Conservation (phyloP, 2,888 invertebrate genomes). For the Pristionchus arcanus region DNA sequence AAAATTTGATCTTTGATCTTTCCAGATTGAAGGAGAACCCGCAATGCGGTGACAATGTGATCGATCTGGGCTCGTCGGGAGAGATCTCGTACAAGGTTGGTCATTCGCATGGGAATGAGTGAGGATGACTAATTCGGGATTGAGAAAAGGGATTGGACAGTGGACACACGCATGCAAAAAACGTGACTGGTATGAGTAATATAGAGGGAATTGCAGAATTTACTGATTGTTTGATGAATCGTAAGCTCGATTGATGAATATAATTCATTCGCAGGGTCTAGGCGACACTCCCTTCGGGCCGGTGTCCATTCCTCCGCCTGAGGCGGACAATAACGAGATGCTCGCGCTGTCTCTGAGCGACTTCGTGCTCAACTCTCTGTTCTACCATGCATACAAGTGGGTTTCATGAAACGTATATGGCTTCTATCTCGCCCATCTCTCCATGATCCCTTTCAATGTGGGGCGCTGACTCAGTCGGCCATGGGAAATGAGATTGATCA, state of each 20-base stretch:
- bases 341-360: conserved; percentile 74
- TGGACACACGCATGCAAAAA: not conserved
- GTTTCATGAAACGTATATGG: not conserved
- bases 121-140: not conserved
- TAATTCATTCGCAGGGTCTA: no score
- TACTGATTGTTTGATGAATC: no score
- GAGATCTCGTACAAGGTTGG: conserved; percentile 60
- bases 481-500: no score
- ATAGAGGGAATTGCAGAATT: no score
- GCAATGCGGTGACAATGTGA: conserved; percentile 63
- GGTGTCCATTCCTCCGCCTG: conserved; percentile 44
- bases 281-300: conserved; percentile 58
- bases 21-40: conserved; percentile 68
- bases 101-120: not conserved
- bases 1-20: not conserved
- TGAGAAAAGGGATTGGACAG: not conserved
- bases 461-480: no score
- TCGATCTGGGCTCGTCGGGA: conserved; percentile 68
- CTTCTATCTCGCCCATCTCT: no score
- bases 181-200: no score
- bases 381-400: conserved; percentile 77
- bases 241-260: no score
- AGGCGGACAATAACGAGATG: conserved; percentile 63
- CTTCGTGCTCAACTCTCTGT: conserved; percentile 75
- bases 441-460: no score